Base-by-base conservation (phyloP, 2,113 vertebrate genomes). In the Reinhardtius hippoglossoides region DNA sequence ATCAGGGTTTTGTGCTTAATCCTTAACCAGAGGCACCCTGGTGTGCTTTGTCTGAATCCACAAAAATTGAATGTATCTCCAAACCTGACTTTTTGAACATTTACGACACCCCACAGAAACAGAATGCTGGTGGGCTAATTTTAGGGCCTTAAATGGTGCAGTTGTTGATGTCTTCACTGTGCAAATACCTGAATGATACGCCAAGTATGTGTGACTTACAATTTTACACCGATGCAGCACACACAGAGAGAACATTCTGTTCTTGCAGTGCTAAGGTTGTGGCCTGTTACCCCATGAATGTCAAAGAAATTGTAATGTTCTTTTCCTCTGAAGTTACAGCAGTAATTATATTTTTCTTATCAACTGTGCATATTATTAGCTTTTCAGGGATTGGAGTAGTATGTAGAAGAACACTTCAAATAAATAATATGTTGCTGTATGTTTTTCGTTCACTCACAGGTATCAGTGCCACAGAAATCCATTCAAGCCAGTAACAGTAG, bases 101-200 rank as follows among this genome's bases (percentile, higher is more conserved):
- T 72, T 21, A 67, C 67, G 13, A 57, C n/a, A 26, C 23, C 59
- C 18, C 7, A 35, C 58, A 56, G 27, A 46, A 12, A 67, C 12
- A 21, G 42, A 26, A 42, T 70, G 20, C 61, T 63, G 15, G 52
- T 44, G 1, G 9, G 27, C 55, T 50, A 68, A 54, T 57, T 76
- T 67, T 16, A 71, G 9, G 35, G 58, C 74, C 74, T 79, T 88
- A 71, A 79, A 79, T 78, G 79, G 67, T 52, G 44, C 52, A 82
- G 65, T 82, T 76, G 76, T 85, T 79, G 40, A 50, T 74, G 73
- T 80, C 72, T 77, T 14, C 9, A 24, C 67, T 59, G 52, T 23
- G 71, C 42, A 83, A 78, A 84, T 71, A 86, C 77, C 80, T 83
- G 50, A 62, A 80, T 26, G 66, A 73, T 42, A 72, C 57, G 74